phyloP scores from a whole-genome alignment of 2,113 vertebrate genomes.

The Falco punctatus region DNA sequence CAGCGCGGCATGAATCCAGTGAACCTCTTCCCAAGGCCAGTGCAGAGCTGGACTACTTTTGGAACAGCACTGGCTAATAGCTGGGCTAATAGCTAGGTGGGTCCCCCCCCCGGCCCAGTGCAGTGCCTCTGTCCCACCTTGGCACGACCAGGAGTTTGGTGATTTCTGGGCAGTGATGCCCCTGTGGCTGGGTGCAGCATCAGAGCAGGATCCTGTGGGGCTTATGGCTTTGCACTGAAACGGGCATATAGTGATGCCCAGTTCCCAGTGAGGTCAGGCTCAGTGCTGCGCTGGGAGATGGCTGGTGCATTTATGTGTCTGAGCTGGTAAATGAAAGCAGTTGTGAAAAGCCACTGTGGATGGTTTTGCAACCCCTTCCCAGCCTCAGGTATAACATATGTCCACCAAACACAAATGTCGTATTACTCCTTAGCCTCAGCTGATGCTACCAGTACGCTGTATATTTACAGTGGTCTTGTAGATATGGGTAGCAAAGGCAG shows the following conservation, averaged over 20 bases:
- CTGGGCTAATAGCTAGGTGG: neutral
- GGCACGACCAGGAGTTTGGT: no score
- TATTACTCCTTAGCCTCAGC: neutral
- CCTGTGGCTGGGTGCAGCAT: neutral
- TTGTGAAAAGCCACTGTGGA: neutral
- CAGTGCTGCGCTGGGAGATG: neutral
- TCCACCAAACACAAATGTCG: neutral
- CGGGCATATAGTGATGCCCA: fast-evolving
- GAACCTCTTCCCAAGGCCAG: neutral
- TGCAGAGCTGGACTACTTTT: neutral
- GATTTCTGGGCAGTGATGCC: neutral
- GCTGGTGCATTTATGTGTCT: neutral
- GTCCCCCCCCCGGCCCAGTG: neutral
- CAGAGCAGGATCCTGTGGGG: neutral
- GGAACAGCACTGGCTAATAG: neutral
- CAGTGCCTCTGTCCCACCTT: neutral
- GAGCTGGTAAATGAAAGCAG: neutral
- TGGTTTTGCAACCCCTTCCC: neutral
- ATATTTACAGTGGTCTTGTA: neutral
- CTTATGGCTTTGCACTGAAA: fast-evolving
- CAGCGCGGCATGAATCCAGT: neutral
- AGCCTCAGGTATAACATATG: neutral
- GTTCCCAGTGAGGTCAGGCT: neutral
- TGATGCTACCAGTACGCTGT: neutral
- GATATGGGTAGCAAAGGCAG: neutral